Percentiles rank a stretch among this genome's conserved stretches.
These are phyloP conservation scores for Ctenochaetus hawaiiensis DNA, from an alignment of 2,797 vertebrate genomes.

Conservation along the genomic window DNA sequence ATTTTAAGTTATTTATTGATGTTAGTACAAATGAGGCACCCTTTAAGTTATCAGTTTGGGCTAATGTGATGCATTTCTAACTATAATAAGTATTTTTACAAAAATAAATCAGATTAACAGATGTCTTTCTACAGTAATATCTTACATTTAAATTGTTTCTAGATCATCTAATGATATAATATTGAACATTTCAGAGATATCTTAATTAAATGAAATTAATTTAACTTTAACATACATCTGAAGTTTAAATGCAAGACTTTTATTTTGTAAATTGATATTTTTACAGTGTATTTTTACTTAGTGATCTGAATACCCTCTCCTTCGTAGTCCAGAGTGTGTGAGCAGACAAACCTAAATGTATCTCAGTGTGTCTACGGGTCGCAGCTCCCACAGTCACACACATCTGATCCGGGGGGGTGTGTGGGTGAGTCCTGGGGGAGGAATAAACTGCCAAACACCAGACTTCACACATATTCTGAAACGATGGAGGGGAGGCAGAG, in stretches of 20 bases:
- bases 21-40: too few species aligned
- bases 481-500: slow-evolving; percentile 8
- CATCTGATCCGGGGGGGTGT: not conserved
- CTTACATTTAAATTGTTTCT: too few species aligned
- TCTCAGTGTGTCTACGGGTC: not conserved
- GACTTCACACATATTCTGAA: slow-evolving; percentile 31
- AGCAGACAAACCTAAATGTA: not conserved
- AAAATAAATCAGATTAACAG: too few species aligned
- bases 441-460: slow-evolving; percentile 12
- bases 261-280: not conserved
- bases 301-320: not conserved
- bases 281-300: not conserved
- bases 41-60: too few species aligned
- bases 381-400: not conserved
- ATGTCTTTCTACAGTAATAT: too few species aligned
- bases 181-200: too few species aligned
- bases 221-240: too few species aligned
- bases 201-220: too few species aligned
- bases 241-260: not conserved
- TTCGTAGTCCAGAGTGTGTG: not conserved
- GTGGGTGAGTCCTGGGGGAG: slow-evolving; percentile 5
- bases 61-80: too few species aligned
- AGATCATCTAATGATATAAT: too few species aligned
- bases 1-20: too few species aligned
- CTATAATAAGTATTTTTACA: too few species aligned